A percentile compares a stretch with the other conserved stretches of the same genome.
Evolutionary conservation across 1,140 invertebrate genomes (phyloP).

Genomic region (Nilaparvata lugens): DNA sequence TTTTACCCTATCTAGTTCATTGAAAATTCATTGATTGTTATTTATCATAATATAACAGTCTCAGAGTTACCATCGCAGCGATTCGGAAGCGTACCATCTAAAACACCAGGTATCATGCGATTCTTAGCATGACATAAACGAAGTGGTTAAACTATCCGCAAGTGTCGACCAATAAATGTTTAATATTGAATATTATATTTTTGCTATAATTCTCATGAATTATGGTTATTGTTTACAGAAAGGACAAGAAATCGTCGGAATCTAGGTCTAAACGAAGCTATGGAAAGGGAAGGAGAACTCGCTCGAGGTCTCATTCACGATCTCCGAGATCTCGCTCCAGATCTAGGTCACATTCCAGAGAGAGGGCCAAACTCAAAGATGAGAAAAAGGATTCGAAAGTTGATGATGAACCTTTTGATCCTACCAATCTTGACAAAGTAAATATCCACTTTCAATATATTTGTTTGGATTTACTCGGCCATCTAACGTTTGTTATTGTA

Average conservation of each 20-base stretch:
- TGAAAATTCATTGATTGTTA: no score
- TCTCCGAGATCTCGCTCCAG: conserved; percentile 35
- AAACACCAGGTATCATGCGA: no score
- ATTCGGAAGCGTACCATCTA: no score
- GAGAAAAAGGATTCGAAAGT: conserved; percentile 47
- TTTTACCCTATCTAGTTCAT: no score
- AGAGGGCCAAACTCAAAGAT: conserved; percentile 41
- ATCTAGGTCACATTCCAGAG: conserved; percentile 39
- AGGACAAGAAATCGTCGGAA: conserved; percentile 21
- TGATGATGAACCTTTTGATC: conserved; percentile 52
- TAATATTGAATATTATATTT: no score
- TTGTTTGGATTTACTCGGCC: no score
- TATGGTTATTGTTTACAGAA: conserved; percentile 15
- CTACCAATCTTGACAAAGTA: conserved; percentile 64
- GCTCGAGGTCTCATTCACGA: conserved; percentile 37
- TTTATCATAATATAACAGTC: no score
- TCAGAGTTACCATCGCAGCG: no score
- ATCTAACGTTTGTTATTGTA: no score
- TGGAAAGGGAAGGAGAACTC: conserved; percentile 11
- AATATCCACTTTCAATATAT: conserved; percentile 9
- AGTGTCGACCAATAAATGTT: no score
- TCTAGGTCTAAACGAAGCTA: conserved; percentile 17
- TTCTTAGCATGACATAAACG: no score
- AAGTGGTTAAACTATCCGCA: no score
- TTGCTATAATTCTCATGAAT: background rate